Evolutionary conservation across 2,888 invertebrate genomes (phyloP).

Genomic region (Hedya salicella): DNA sequence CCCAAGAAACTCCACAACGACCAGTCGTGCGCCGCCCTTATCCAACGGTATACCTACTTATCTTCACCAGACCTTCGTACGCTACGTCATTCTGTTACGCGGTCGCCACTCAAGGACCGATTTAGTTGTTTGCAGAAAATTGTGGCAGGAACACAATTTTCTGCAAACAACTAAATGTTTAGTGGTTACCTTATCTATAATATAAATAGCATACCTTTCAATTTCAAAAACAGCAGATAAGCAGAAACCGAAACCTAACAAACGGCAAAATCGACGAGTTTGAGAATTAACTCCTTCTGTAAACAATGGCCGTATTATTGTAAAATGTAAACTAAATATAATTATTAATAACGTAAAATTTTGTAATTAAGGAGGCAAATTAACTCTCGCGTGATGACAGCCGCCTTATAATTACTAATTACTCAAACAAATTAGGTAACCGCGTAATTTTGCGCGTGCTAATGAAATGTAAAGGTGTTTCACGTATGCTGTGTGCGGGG

Average conservation of each 20-base stretch:
- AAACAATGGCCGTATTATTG: slow-evolving; percentile 3
- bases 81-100: no score
- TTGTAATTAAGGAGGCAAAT: slow-evolving; percentile 39
- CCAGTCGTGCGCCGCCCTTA: no score
- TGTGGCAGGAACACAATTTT: no score
- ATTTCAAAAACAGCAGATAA: background rate
- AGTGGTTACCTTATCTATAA: no score
- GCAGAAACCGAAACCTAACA: background rate
- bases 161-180: no score
- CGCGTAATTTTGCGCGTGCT: slow-evolving; percentile 26
- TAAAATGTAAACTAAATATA: slow-evolving; percentile 19
- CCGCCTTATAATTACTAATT: slow-evolving; percentile 40
- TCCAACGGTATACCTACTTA: no score
- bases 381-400: slow-evolving; percentile 41
- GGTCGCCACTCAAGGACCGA: no score
- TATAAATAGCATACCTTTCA: background rate
- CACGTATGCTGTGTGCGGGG: background rate
- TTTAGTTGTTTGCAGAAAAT: no score
- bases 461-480: slow-evolving; percentile 33
- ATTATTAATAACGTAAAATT: slow-evolving; percentile 39
- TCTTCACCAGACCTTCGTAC: no score
- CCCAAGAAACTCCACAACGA: no score
- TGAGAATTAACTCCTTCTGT: background rate
- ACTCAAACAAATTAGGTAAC: slow-evolving; percentile 41
- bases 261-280: background rate